These are phyloP conservation scores for Dryoscopus gambensis DNA, from an alignment of 2,113 vertebrate genomes.

Conservation along the genomic window DNA sequence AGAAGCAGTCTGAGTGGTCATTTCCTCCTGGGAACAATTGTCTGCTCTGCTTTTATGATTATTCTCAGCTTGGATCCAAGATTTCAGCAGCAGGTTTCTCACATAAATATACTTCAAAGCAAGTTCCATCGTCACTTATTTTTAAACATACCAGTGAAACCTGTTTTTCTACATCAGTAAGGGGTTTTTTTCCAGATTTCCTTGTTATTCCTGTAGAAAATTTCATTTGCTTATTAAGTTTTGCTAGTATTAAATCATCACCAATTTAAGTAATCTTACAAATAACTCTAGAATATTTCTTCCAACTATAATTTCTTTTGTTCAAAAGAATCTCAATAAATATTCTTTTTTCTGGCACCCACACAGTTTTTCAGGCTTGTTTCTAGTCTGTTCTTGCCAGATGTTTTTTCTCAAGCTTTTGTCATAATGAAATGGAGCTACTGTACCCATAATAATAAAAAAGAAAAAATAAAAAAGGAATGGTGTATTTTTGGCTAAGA, in stretches of 20 bases:
- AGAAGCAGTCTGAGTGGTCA: not conserved
- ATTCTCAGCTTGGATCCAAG: not conserved
- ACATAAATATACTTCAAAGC: not conserved
- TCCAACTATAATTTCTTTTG: not conserved
- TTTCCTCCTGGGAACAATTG: not conserved
- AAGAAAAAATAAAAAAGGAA: not conserved
- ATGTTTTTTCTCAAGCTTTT: slow-evolving; percentile 27
- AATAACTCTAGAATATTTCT: not conserved
- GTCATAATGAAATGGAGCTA: not conserved
- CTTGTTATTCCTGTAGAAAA: not conserved
- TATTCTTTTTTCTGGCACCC: not conserved
- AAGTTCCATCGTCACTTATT: not conserved
- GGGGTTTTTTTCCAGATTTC: not conserved
- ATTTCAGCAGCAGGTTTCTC: not conserved
- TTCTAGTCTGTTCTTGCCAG: not conserved
- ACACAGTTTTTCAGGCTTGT: slow-evolving; percentile 1
- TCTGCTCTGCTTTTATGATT: not conserved
- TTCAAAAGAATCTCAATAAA: not conserved
- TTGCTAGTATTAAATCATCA: not conserved
- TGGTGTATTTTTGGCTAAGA: not conserved
- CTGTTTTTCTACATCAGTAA: not conserved
- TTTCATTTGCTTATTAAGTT: not conserved
- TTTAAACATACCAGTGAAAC: not conserved
- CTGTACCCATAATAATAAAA: not conserved
- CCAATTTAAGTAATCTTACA: not conserved